A percentile compares a stretch with the other conserved stretches of the same genome.
Conservation (phyloP, 2,888 invertebrate genomes). For the Rotaria magnacalcarata region DNA sequence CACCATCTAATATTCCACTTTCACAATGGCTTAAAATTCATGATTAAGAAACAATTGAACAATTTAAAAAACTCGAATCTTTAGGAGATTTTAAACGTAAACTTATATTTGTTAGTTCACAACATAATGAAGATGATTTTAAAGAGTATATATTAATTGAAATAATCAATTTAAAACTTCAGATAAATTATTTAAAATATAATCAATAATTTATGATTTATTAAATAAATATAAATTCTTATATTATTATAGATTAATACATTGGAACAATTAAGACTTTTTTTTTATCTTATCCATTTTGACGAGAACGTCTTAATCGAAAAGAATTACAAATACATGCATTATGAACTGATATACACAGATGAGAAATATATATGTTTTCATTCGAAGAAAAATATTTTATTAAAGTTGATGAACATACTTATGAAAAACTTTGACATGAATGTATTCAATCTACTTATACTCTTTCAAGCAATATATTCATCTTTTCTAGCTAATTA, state of each 20-base stretch:
- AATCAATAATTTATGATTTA: slow-evolving; percentile 52
- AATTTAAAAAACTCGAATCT: slow-evolving; percentile 71
- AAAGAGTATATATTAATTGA: slow-evolving; percentile 88
- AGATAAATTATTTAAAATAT: slow-evolving; percentile 88
- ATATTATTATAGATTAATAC: slow-evolving; percentile 70
- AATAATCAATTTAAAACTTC: slow-evolving; percentile 70
- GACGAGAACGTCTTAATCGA: slow-evolving; percentile 73
- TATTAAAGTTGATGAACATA: slow-evolving; percentile 78
- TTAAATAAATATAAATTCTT: not conserved
- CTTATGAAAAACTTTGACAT: slow-evolving; percentile 67
- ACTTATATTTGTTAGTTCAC: slow-evolving; percentile 58
- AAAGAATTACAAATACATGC: slow-evolving; percentile 81
- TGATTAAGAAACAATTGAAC: slow-evolving; percentile 67
- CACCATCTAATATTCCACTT: slow-evolving; percentile 77
- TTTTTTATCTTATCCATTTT: slow-evolving; percentile 82
- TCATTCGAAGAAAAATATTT: slow-evolving; percentile 79
- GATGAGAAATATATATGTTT: slow-evolving; percentile 89
- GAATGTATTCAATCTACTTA: not conserved
- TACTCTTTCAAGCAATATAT: too few relatives aligned
- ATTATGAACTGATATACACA: slow-evolving; percentile 94
- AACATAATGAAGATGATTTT: slow-evolving; percentile 68
- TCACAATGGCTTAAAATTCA: slow-evolving; percentile 86
- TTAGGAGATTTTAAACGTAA: not conserved
- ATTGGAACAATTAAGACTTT: slow-evolving; percentile 83
- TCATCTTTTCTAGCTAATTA: too few relatives aligned